A percentile compares a stretch with the other conserved stretches of the same genome.
phyloP scores from a whole-genome alignment of 2,888 invertebrate species.

The Sarcophaga rosellei region DNA sequence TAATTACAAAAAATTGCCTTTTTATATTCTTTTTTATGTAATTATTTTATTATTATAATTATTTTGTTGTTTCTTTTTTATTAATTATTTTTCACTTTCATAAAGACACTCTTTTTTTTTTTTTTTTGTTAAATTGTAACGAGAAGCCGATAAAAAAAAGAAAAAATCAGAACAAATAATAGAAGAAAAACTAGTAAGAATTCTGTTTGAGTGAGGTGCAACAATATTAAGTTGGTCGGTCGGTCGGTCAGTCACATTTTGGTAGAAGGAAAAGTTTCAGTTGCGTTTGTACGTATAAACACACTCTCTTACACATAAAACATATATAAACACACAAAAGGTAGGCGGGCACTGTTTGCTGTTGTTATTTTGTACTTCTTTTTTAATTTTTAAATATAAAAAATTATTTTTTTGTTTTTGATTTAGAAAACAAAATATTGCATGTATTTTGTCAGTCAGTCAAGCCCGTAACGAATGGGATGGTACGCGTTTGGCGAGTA shows the following conservation, averaged over 20 bases:
- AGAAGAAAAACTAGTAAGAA: background rate
- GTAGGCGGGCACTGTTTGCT: background rate
- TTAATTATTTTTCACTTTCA: no score
- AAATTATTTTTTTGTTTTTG: background rate
- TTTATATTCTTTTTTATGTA: conserved; percentile 8
- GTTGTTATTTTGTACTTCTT: conserved; percentile 30
- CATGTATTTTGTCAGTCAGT: conserved; percentile 18
- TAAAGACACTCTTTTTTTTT: background rate
- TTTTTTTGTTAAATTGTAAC: background rate
- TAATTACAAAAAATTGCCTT: conserved; percentile 13
- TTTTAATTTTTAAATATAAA: conserved; percentile 2
- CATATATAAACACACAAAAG: conserved; percentile 34
- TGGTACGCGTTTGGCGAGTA: conserved; percentile 41
- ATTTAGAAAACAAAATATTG: conserved; percentile 2
- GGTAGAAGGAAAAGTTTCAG: conserved; percentile 29
- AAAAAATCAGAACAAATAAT: background rate
- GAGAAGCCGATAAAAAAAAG: background rate
- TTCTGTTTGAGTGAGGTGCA: background rate
- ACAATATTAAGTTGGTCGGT: background rate
- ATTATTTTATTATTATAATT: conserved; percentile 12
- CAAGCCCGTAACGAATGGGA: conserved; percentile 47
- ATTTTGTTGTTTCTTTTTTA: no score
- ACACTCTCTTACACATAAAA: conserved; percentile 13
- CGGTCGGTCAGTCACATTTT: conserved; percentile 19
- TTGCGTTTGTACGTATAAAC: conserved; percentile 15